Percentiles rank a stretch among this genome's conserved stretches.
Evolutionary conservation across 1,140 invertebrate species (phyloP).

Genomic region (Drosophila ercepeae): DNA sequence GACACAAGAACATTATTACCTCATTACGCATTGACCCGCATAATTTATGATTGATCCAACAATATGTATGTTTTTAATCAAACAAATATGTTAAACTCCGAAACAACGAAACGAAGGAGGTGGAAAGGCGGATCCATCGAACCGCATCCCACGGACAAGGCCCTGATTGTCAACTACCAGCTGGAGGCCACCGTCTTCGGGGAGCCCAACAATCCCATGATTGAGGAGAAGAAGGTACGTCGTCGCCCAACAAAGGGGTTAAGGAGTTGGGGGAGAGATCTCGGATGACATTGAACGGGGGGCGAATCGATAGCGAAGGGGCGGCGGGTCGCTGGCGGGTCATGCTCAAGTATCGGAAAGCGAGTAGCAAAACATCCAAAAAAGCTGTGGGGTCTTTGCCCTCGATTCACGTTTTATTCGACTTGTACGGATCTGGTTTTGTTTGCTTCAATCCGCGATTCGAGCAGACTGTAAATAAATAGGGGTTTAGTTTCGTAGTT

Average conservation of each 20-base stretch:
- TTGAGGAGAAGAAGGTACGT: constrained; percentile 92
- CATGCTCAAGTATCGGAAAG: constrained; percentile 14
- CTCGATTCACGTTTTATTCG: constrained; percentile 37
- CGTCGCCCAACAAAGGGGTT: neutral
- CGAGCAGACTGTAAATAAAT: neutral
- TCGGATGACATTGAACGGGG: constrained; percentile 43
- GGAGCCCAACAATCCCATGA: constrained; percentile 92
- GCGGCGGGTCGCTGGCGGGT: constrained; percentile 54
- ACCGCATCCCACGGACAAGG: constrained; percentile 95
- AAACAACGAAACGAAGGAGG: constrained; percentile 87
- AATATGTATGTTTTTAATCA: constrained; percentile 30
- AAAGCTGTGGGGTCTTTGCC: constrained; percentile 38
- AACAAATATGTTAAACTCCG: neutral
- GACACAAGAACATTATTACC: constrained; percentile 16
- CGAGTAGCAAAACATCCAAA: constrained; percentile 17
- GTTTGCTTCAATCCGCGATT: neutral
- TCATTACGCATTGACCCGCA: constrained; percentile 57
- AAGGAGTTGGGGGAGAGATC: neutral
- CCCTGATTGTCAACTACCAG: constrained; percentile 95
- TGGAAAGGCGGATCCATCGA: constrained; percentile 93
- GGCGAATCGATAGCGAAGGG: constrained; percentile 49
- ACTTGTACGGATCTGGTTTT: neutral
- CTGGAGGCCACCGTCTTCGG: constrained; percentile 93
- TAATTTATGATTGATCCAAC: constrained; percentile 61
- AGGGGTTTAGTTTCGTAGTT: no score